A percentile compares a stretch with the other conserved stretches of the same genome.
phyloP scores from a whole-genome alignment of 2,113 vertebrate genomes.

The Lasiurus cinereus region DNA sequence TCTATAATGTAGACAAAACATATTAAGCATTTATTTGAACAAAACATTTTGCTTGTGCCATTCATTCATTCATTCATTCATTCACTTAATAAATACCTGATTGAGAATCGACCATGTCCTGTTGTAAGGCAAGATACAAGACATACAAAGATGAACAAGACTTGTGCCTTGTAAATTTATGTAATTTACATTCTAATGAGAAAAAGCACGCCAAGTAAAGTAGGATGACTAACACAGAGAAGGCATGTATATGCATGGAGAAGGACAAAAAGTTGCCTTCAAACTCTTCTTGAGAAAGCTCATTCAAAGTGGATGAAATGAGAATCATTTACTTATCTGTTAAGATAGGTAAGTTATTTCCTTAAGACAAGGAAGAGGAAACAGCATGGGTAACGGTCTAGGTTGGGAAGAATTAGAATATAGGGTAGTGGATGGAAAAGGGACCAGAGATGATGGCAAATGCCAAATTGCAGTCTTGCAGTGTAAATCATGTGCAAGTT shows the following conservation, averaged over 20 bases:
- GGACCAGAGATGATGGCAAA: neutral
- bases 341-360: neutral
- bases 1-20: neutral
- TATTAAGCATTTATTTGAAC: conserved; percentile 25
- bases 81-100: neutral
- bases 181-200: neutral
- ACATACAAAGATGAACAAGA: conserved; percentile 8
- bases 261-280: neutral
- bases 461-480: neutral
- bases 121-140: neutral
- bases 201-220: neutral
- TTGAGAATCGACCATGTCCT: neutral
- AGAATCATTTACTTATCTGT: conserved; percentile 1
- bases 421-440: neutral
- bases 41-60: neutral
- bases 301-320: neutral
- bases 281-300: neutral
- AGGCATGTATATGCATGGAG: neutral
- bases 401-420: neutral
- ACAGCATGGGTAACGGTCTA: neutral
- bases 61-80: neutral
- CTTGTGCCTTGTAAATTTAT: neutral
- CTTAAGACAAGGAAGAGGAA: neutral
- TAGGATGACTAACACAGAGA: neutral
- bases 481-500: neutral